Percentiles rank a stretch among this genome's conserved stretches.
Evolutionary conservation across 2,888 invertebrate species (phyloP).

Genomic region (Synanthedon andrenaeformis): DNA sequence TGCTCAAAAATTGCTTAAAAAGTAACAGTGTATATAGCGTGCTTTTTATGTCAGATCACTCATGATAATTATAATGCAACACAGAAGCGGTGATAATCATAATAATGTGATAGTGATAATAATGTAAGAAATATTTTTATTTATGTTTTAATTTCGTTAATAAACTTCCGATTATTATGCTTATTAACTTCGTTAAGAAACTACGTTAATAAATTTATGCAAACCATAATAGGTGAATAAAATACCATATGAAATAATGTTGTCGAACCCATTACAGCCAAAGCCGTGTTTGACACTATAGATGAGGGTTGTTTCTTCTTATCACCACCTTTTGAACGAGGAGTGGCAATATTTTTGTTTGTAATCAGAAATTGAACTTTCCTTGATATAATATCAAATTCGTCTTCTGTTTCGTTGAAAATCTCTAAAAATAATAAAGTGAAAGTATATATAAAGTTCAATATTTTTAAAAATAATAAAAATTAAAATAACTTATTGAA

Average conservation of each 20-base stretch:
- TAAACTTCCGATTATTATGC: too few relatives aligned
- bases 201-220: too few relatives aligned
- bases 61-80: too few relatives aligned
- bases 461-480: neutral
- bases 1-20: too few relatives aligned
- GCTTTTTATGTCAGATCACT: too few relatives aligned
- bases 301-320: slow-evolving; percentile 45
- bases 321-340: slow-evolving; percentile 44
- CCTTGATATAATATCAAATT: slow-evolving; percentile 35
- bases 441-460: neutral
- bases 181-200: too few relatives aligned
- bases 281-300: slow-evolving; percentile 25
- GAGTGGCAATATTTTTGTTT: slow-evolving; percentile 33
- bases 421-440: slow-evolving; percentile 19
- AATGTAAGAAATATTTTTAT: too few relatives aligned
- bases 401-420: slow-evolving; percentile 29
- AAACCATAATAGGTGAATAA: neutral
- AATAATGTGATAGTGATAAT: too few relatives aligned
- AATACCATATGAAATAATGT: slow-evolving; percentile 49
- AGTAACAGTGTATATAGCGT: too few relatives aligned
- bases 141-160: too few relatives aligned
- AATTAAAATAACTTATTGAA: neutral
- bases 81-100: too few relatives aligned
- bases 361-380: slow-evolving; percentile 39
- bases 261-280: slow-evolving; percentile 38